Conservation (phyloP, 2,797 vertebrate genomes). For the Pipistrellus kuhlii region DNA sequence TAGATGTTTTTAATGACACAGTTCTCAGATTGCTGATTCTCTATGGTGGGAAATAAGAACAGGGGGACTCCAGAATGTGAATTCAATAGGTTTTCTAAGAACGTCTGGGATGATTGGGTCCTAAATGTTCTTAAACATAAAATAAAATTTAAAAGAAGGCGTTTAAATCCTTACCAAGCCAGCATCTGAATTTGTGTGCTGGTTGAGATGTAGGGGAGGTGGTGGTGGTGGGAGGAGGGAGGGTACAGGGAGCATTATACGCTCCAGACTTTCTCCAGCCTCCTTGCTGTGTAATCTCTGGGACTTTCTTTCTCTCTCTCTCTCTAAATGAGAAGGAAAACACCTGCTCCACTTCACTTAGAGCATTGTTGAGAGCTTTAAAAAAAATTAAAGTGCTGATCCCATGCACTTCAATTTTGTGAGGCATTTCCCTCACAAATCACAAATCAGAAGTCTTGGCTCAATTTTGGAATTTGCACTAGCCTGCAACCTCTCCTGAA, state of each 20-base stretch:
- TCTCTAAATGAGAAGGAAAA: neutral
- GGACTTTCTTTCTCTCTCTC: neutral
- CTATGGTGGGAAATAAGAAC: slow-evolving; percentile 19
- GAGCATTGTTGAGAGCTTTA: neutral
- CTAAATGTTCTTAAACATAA: slow-evolving; percentile 12
- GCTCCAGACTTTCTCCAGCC: neutral
- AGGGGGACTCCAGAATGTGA: neutral
- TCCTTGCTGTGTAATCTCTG: neutral
- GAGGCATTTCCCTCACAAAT: neutral
- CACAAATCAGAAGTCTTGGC: neutral
- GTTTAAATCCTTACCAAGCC: neutral
- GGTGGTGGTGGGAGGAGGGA: too few relatives aligned
- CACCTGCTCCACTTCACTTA: neutral
- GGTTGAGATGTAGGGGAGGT: neutral
- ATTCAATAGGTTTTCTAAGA: neutral
- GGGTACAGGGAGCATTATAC: neutral
- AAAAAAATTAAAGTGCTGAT: neutral
- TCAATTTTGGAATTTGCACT: neutral
- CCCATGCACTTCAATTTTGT: too few relatives aligned
- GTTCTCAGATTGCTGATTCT: neutral
- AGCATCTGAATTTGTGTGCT: neutral
- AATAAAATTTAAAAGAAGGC: neutral
- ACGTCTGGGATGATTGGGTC: neutral
- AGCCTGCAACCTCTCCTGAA: neutral
- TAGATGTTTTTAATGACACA: slow-evolving; percentile 46